phyloP scores from a whole-genome alignment of 2,888 invertebrate species.

The Metalampra italica region DNA sequence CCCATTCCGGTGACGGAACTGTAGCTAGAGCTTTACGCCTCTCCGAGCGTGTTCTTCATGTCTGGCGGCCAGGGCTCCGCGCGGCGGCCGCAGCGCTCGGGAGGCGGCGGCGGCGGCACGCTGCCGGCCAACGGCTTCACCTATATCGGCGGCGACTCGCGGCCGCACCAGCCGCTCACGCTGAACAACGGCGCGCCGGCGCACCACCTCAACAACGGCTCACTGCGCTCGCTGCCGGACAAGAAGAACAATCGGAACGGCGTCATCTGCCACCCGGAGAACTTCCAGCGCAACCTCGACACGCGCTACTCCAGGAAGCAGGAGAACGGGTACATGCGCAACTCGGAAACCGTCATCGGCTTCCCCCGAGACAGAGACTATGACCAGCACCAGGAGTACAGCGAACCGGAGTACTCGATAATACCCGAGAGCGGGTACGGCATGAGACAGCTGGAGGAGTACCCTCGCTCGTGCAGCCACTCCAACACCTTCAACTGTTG shows the following conservation, averaged over 20 bases:
- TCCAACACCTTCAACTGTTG: conserved; percentile 77
- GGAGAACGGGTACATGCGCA: conserved; percentile 72
- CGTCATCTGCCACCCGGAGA: conserved; percentile 67
- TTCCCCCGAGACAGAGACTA: conserved; percentile 46
- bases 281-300: conserved; percentile 73
- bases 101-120: conserved; percentile 76
- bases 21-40: conserved; percentile 97
- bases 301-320: conserved; percentile 71
- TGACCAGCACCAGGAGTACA: conserved; percentile 54
- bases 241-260: conserved; percentile 70
- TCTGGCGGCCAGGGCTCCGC: conserved; percentile 78
- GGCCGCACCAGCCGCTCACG: conserved; percentile 69
- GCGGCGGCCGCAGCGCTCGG: conserved; percentile 72
- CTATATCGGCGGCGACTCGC: conserved; percentile 84
- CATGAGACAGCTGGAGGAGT: conserved; percentile 47
- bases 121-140: conserved; percentile 87
- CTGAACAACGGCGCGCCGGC: conserved; percentile 75
- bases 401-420: conserved; percentile 74
- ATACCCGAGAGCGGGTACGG: conserved; percentile 64
- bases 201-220: conserved; percentile 72
- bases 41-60: conserved; percentile 88
- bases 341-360: conserved; percentile 65
- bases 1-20: conserved; percentile 94
- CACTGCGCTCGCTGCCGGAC: conserved; percentile 68
- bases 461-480: conserved; percentile 64